These are phyloP conservation scores for Dipodomys spectabilis DNA, from an alignment of 2,113 vertebrate genomes.

Conservation along the genomic window DNA sequence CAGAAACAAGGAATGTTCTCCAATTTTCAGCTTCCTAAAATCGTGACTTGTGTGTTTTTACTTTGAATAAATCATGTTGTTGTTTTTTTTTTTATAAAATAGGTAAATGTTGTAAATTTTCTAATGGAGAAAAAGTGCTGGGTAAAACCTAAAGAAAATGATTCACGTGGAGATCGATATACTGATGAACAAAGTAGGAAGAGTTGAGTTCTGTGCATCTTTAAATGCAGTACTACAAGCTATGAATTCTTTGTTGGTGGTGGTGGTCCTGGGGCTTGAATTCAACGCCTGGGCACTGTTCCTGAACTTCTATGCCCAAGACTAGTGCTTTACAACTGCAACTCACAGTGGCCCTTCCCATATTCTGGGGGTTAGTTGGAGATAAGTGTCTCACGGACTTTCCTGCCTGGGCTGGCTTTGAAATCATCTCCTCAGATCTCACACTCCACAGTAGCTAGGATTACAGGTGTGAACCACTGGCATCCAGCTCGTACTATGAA, in stretches of 20 bases:
- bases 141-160: background rate
- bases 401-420: too few species aligned
- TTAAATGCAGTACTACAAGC: background rate
- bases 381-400: too few species aligned
- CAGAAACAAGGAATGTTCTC: background rate
- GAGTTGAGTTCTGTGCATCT: background rate
- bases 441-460: too few species aligned
- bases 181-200: slow-evolving; percentile 12
- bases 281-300: too few species aligned
- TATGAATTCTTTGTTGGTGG: background rate
- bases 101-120: background rate
- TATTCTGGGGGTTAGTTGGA: too few species aligned
- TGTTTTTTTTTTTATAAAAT: background rate
- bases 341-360: too few species aligned
- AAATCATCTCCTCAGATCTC: too few species aligned
- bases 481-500: background rate
- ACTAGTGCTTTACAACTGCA: too few species aligned
- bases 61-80: background rate
- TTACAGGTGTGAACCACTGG: too few species aligned
- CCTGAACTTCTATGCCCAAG: too few species aligned
- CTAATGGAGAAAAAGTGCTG: background rate
- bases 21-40: background rate
- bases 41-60: background rate
- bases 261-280: too few species aligned
- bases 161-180: background rate